Percentiles rank a stretch among this genome's conserved stretches.
phyloP scores from a whole-genome alignment of 2,888 invertebrate species.

The Oegoconia quadripuncta region DNA sequence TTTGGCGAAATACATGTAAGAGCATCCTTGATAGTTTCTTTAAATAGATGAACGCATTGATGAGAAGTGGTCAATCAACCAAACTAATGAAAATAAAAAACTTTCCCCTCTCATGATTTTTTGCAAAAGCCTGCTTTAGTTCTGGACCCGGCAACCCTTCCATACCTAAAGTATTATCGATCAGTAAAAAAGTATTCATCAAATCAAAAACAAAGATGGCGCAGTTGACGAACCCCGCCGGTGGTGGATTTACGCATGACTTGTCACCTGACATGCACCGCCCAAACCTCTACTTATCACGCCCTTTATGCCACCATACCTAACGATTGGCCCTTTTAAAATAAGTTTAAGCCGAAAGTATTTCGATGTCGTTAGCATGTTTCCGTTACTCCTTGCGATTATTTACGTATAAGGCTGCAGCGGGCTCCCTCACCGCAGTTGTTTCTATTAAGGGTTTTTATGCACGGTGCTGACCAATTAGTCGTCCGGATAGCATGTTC shows the following conservation, averaged over 20 bases:
- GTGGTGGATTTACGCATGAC: conserved; percentile 59
- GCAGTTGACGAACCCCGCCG: conserved; percentile 38
- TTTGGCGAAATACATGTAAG: too few relatives aligned
- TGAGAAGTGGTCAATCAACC: too few relatives aligned
- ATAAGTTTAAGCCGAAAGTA: conserved; percentile 41
- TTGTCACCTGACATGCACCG: conserved; percentile 59
- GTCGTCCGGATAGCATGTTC: conserved; percentile 68
- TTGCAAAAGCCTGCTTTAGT: too few relatives aligned
- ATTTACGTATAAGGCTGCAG: conserved; percentile 48
- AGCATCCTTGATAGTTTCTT: too few relatives aligned
- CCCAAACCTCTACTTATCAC: conserved; percentile 58
- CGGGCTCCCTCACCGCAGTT: conserved; percentile 50
- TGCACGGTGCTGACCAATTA: conserved; percentile 69
- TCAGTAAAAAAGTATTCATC: conserved; percentile 23
- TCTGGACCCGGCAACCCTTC: too few relatives aligned
- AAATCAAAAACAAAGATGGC: conserved; percentile 62
- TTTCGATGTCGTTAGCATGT: conserved; percentile 30
- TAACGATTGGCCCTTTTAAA: conserved; percentile 52
- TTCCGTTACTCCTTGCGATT: conserved; percentile 33
- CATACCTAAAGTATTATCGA: too few relatives aligned
- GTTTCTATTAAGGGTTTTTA: conserved; percentile 65
- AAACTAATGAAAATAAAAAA: too few relatives aligned
- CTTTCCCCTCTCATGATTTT: too few relatives aligned
- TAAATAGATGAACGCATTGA: too few relatives aligned
- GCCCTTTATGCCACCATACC: conserved; percentile 51